Conservation (phyloP, 1,140 invertebrate species). For the Papilio machaon region DNA sequence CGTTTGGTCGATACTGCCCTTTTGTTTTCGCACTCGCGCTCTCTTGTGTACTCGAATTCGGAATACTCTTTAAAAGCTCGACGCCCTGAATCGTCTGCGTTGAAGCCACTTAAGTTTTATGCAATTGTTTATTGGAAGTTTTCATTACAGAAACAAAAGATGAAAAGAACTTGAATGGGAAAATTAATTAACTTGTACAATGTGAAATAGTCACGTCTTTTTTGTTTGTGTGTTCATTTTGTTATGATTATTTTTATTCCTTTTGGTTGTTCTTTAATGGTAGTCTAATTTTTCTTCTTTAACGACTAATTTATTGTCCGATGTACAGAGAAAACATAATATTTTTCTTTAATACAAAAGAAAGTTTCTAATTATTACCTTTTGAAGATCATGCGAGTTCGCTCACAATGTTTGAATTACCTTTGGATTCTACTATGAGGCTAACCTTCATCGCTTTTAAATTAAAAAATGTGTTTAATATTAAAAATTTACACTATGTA, state of each 20-base stretch:
- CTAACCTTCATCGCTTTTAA: too few relatives aligned
- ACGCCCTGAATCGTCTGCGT: constrained; percentile 15
- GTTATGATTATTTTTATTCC: too few relatives aligned
- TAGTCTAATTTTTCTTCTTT: too few relatives aligned
- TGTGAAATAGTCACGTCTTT: neutral
- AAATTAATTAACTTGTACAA: neutral
- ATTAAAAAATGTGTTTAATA: too few relatives aligned
- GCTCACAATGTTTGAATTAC: too few relatives aligned
- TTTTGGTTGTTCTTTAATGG: neutral
- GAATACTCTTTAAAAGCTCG: constrained; percentile 32
- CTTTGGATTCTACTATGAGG: too few relatives aligned
- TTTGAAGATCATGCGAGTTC: too few relatives aligned
- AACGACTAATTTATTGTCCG: too few relatives aligned
- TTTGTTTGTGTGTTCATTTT: neutral
- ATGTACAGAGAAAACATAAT: too few relatives aligned
- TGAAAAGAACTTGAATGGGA: neutral
- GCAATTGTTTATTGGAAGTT: neutral
- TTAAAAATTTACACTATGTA: too few relatives aligned
- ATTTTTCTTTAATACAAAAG: too few relatives aligned
- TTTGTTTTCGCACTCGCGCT: constrained; percentile 38
- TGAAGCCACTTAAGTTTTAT: constrained; percentile 3
- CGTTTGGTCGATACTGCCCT: constrained; percentile 39
- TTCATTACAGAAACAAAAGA: neutral
- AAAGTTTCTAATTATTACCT: too few relatives aligned
- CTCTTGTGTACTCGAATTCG: constrained; percentile 29